phyloP scores from a whole-genome alignment of 2,888 invertebrate species.

The Eristalis tenax region DNA sequence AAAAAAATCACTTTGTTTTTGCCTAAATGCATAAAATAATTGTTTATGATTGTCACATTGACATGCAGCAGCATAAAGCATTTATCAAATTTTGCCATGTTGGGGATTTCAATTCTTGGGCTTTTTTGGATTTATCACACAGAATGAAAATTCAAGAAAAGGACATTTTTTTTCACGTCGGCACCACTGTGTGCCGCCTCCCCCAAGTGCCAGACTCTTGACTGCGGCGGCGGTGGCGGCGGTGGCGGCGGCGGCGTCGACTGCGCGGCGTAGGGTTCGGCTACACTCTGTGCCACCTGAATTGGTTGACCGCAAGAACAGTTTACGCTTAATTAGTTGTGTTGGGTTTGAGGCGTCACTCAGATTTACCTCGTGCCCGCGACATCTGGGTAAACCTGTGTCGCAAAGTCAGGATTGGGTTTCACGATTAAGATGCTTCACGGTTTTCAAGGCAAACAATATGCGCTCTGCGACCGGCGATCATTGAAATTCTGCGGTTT shows the following conservation, averaged over 20 bases:
- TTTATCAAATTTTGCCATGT: too few species aligned
- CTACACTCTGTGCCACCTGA: conserved; percentile 30
- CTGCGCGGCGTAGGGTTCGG: not conserved
- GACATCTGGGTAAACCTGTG: conserved; percentile 58
- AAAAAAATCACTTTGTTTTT: too few species aligned
- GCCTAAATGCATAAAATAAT: too few species aligned
- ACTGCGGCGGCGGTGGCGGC: not conserved
- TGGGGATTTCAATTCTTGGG: too few species aligned
- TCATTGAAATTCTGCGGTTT: conserved; percentile 38
- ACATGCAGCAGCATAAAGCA: too few species aligned
- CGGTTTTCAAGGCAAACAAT: conserved; percentile 22
- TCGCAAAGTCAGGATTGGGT: conserved; percentile 60
- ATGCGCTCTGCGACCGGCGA: not conserved
- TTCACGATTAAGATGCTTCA: conserved; percentile 51
- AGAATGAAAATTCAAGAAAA: too few species aligned
- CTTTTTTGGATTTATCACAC: too few species aligned
- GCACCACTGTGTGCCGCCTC: too few species aligned
- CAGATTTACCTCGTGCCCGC: conserved; percentile 19
- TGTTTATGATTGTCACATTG: too few species aligned
- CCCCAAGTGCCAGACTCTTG: not conserved
- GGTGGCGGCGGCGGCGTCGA: too few species aligned
- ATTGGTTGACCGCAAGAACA: conserved; percentile 65
- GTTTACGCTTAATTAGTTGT: conserved; percentile 68
- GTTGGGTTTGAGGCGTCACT: conserved; percentile 44
- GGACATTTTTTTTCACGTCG: too few species aligned